A percentile compares a stretch with the other conserved stretches of the same genome.
Conservation (phyloP, 2,113 vertebrate species). For the Ornithorhynchus anatinus region DNA sequence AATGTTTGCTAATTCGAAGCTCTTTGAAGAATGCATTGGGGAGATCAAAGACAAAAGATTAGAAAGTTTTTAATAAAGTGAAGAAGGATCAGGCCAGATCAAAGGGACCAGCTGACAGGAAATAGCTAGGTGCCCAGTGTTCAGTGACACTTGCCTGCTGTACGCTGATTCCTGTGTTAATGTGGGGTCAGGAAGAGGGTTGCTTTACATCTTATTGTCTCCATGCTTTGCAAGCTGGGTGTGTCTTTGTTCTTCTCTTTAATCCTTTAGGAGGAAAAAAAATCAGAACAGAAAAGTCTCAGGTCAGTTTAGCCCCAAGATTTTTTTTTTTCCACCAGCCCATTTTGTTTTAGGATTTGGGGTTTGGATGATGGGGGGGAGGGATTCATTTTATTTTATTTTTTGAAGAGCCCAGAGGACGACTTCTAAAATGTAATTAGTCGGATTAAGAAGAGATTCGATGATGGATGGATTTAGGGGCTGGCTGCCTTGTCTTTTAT, state of each 20-base stretch:
- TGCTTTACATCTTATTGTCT: conserved; percentile 66
- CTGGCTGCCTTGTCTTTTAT: too few species aligned
- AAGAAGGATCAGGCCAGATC: conserved; percentile 70
- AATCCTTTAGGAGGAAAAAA: too few species aligned
- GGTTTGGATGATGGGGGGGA: too few species aligned
- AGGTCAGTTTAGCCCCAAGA: conserved; percentile 48
- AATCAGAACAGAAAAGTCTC: conserved; percentile 53
- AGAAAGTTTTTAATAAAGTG: conserved; percentile 71
- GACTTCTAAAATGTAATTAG: conserved; percentile 39
- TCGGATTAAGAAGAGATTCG: conserved; percentile 22
- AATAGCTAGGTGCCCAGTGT: conserved; percentile 68
- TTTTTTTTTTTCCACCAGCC: conserved; percentile 49
- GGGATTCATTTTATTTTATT: too few species aligned
- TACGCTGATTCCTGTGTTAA: conserved; percentile 70
- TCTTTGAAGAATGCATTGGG: conserved; percentile 64
- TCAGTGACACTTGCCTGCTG: conserved; percentile 69
- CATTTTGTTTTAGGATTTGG: too few species aligned
- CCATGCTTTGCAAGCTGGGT: conserved; percentile 64
- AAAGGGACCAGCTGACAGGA: conserved; percentile 69
- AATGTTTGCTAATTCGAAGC: conserved; percentile 64
- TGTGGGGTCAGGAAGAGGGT: conserved; percentile 64
- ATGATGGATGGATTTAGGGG: neutral
- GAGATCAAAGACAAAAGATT: conserved; percentile 72
- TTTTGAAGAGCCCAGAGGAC: too few species aligned
- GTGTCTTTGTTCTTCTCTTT: conserved; percentile 59